Conservation (phyloP, 2,113 vertebrate genomes). For the Sus scrofa region DNA sequence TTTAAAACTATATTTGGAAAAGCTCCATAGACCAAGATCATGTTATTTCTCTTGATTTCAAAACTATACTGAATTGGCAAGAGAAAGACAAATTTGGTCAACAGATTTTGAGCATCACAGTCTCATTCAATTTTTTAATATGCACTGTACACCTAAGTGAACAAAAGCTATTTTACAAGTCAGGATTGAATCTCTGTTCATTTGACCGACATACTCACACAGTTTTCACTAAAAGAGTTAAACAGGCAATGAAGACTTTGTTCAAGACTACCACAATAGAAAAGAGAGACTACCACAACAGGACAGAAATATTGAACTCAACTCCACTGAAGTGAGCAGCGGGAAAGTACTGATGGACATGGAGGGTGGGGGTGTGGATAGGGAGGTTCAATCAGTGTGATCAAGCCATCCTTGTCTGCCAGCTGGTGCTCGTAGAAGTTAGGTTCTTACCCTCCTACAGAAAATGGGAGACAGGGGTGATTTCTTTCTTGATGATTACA, state of each 20-base stretch:
- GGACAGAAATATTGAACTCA: not conserved
- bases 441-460: not conserved
- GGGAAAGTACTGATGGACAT: not conserved
- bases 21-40: not conserved
- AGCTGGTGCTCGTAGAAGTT: not conserved
- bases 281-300: not conserved
- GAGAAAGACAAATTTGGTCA: not conserved
- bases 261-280: not conserved
- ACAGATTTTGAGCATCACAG: not conserved
- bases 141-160: not conserved
- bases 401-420: not conserved
- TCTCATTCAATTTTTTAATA: not conserved
- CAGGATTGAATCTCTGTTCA: not conserved
- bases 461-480: not conserved
- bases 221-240: not conserved
- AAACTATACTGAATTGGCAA: not conserved
- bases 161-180: not conserved
- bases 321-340: not conserved
- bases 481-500: not conserved
- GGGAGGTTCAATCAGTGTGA: not conserved
- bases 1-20: not conserved
- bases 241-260: not conserved
- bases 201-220: not conserved
- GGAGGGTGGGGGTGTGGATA: too few relatives aligned
- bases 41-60: not conserved